Evolutionary conservation across 2,113 vertebrate species (phyloP), one percentile per base, ranked within the genome.

Genomic region (Peucedramus taeniatus): DNA sequence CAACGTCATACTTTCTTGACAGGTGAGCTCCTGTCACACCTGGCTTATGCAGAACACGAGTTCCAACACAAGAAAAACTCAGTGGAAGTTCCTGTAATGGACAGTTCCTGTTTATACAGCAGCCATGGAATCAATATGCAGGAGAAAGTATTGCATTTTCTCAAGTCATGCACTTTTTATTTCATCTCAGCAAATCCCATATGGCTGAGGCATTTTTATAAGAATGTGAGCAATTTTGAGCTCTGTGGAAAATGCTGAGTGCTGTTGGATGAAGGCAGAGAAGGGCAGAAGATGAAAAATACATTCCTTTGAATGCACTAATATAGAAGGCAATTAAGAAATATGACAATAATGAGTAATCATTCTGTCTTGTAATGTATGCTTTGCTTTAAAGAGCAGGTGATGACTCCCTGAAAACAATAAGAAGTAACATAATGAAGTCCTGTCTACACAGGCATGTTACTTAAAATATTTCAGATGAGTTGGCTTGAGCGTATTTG

Each of bases 221-320:
- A 92, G 95, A 95, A 78, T 96, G 74, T 1, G 24, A 96, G 86
- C 83, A 95, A 89, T 95, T 94, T 45, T 82, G 91, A 85, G 77
- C 81, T 93, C 81, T 93, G 49, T 66, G 90, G 90, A 94, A 97
- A 97, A 89, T 91, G 95, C 91, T 86, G 93, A 96, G 78, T 86
- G 90, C 79, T 94, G 93, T 63, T 30, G 11, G 71, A 92, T 91
- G 45, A 93, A 84, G 90, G 42, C 50, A 95, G 51, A 94, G 61
- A 68, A 82, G 72, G 83, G 51, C 76, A 85, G 75, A 80, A 75
- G 42, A 51, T 33, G 69, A 82, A 87, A 90, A 93, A 39, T 30
- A 49, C 69, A 82, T 92, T 93, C 72, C 37, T 93, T 89, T 93
- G 83, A 94, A 83, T 53, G n/a, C 24, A 87, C 45, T 89, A 93